Base-by-base conservation (phyloP, 2,113 vertebrate genomes). In the Brevimyrus niger region DNA sequence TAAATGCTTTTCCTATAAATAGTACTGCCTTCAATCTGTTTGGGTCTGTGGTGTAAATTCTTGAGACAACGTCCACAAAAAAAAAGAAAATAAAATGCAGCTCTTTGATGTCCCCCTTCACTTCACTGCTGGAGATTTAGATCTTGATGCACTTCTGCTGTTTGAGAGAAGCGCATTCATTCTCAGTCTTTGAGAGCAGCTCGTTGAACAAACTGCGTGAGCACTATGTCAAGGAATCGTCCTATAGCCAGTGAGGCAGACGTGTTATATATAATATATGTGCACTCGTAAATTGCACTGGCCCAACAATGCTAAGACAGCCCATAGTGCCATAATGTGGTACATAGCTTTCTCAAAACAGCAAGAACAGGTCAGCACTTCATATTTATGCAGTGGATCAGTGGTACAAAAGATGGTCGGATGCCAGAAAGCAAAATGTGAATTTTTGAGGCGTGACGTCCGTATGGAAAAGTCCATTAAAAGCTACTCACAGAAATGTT, bases 11-110 rank as follows among this genome's bases (percentile, higher is more conserved):
- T 21, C 27, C 85, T 23, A 51, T 13, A 46, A 19, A 38, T 27
- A 87, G 17, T 53, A 13, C 85, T 53, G 47, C 85, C 50, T 53
- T 87, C 85, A 87, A 38, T 87, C 85, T 38, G 50, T 87, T 86
- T 87, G 50, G 23, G n/a, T 55, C 9, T 47, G n/a, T 38, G 50
- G 31, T 47, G 47, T 46, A 87, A 35, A 87, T 86, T 51, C 46
- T 86, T 73, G 1, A 61, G 55, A 61, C 55, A n/a, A 61, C 2
- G 23, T 10, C n/a, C 23, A 27, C 61, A 27, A n/a, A 65, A 65
- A 3, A 10, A 11, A 9, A 3, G 3, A 0, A 23, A 65, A 27
- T 27, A 11, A 11, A 65, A n/a, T 65, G 23, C n/a, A 65, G 1
- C 10, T 69, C 61, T 69, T 31, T 69, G n/a, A 69, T 69, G 61